Evolutionary conservation across 1,140 invertebrate species (phyloP), one percentile per base, ranked within the genome.

Genomic region (Meloidogyne hapla): DNA sequence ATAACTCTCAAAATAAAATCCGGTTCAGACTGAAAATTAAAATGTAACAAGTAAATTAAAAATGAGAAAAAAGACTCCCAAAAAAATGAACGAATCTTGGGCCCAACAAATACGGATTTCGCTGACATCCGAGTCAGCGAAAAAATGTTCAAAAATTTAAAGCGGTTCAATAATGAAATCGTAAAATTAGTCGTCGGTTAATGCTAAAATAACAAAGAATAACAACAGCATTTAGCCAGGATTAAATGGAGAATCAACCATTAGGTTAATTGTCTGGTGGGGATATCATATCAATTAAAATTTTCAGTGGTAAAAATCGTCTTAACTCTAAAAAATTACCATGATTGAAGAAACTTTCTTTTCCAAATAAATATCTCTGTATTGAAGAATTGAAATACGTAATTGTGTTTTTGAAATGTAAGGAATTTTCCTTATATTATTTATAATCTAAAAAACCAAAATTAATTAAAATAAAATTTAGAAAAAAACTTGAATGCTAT

Each of bases 361-460:
- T 28, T 85, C 84, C 48, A 85, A 69, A 64, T 87, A 85, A 9
- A 85, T 62, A 76, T 85, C 84, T 40, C 85, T 45, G 68, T 85
- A 87, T 42, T 85, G 84, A n/a, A 85, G 81, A 63, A 85, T 76
- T 12, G 85, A 86, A 13, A 87, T 79, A 48, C 85, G 77, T 1
- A 85, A 75, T 38, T 85, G 84, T 26, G 84, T 87, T 13, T 83
- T 83, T 4, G 84, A 82, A 42, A 86, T 78, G 28, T 77, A 86
- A 1, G 84, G 84, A 63, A 86, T 86, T 70, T 86, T 86, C 13
- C 84, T 68, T 18, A 86, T 87, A 65, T 87, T 86, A 63, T 87
- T 86, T 2, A 86, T 83, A n/a, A 77, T 33, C 69, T 75, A 10
- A 75, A 61, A 68, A 77, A 64, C 13, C 3, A 33, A 76, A 5